Percentiles rank a stretch among this genome's conserved stretches.
Conservation (phyloP, 1,140 invertebrate species). For the Aplysia californica region DNA sequence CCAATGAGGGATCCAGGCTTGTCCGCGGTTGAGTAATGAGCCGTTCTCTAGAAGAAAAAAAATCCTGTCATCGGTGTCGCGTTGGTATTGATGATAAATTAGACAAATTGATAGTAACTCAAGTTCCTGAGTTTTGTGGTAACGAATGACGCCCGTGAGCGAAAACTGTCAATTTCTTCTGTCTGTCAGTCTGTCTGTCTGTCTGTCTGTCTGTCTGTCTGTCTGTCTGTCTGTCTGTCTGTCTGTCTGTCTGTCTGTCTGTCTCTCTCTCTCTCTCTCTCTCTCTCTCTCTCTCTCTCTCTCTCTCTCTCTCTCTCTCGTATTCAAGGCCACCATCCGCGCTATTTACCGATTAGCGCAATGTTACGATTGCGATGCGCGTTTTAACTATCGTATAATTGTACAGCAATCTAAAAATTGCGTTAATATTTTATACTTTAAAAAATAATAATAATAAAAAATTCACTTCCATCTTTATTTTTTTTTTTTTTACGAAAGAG, state of each 20-base stretch:
- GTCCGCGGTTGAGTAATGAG: neutral
- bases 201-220: neutral
- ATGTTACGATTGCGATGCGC: too few relatives aligned
- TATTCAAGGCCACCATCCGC: too few relatives aligned
- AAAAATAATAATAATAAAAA: too few relatives aligned
- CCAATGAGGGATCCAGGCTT: neutral
- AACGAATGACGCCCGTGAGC: neutral
- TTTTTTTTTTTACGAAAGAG: too few relatives aligned
- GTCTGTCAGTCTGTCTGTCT: neutral
- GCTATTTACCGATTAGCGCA: too few relatives aligned
- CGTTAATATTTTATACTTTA: too few relatives aligned
- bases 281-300: neutral
- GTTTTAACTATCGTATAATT: too few relatives aligned
- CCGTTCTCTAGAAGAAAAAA: neutral
- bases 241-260: neutral
- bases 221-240: neutral
- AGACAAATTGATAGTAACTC: neutral
- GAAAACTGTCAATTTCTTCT: neutral
- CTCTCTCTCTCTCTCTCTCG: neutral
- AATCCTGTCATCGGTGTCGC: neutral
- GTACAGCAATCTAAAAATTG: too few relatives aligned
- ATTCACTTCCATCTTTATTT: too few relatives aligned
- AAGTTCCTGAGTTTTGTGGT: neutral
- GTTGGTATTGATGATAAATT: neutral
- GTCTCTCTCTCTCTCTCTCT: neutral